phyloP scores from a whole-genome alignment of 2,113 vertebrate genomes.

The Triplophysa rosa region DNA sequence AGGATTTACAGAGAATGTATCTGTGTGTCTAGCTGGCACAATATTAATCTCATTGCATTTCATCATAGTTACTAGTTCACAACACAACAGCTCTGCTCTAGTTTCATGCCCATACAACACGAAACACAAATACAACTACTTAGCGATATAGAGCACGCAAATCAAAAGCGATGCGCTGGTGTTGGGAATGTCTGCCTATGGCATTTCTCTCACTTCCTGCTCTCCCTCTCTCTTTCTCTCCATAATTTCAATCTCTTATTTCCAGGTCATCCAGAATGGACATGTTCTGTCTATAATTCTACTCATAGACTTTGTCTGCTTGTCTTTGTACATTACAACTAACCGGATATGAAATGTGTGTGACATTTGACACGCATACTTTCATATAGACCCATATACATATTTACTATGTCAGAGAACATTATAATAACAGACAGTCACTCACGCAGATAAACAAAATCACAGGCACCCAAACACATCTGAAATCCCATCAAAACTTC shows the following conservation, averaged over 20 bases:
- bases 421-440: background rate
- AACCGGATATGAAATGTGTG: slow-evolving; percentile 15
- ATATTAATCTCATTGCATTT: background rate
- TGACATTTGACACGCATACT: slow-evolving; percentile 25
- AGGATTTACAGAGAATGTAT: background rate
- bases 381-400: background rate
- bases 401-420: background rate
- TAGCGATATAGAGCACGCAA: slow-evolving; percentile 52
- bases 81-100: slow-evolving; percentile 15
- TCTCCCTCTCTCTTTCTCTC: background rate
- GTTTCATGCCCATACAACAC: slow-evolving; percentile 7
- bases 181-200: slow-evolving; percentile 20
- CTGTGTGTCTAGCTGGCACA: background rate
- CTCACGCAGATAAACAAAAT: slow-evolving; percentile 34
- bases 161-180: slow-evolving; percentile 34
- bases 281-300: slow-evolving; percentile 58
- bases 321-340: slow-evolving; percentile 55
- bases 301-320: slow-evolving; percentile 48
- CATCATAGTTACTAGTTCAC: slow-evolving; percentile 34
- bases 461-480: slow-evolving; percentile 19
- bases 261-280: slow-evolving; percentile 64
- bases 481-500: slow-evolving; percentile 18
- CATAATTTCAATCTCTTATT: slow-evolving; percentile 49
- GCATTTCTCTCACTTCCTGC: slow-evolving; percentile 26
- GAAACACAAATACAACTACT: slow-evolving; percentile 19